These are phyloP conservation scores for Oryzias javanicus DNA, from an alignment of 2,113 vertebrate species.

Conservation along the genomic window DNA sequence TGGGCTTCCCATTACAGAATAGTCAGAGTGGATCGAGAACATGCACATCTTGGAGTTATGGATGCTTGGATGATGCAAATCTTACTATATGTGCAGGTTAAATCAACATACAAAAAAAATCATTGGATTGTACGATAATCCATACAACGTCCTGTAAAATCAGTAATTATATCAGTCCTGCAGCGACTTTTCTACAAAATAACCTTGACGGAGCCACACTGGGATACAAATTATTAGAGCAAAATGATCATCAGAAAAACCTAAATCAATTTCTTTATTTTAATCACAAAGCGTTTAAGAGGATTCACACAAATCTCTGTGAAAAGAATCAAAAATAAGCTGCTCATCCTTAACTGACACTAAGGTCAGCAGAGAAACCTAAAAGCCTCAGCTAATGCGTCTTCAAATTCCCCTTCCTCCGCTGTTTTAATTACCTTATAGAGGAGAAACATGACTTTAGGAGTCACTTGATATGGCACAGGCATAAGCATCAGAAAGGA, in stretches of 20 bases:
- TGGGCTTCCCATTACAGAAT: slow-evolving; percentile 46
- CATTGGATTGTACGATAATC: slow-evolving; percentile 37
- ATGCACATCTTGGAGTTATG: slow-evolving; percentile 32
- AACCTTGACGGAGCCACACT: background rate
- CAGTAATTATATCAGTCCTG: slow-evolving; percentile 23
- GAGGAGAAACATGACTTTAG: slow-evolving; percentile 50
- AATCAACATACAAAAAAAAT: slow-evolving; percentile 17
- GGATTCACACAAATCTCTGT: slow-evolving; percentile 6
- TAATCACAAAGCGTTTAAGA: slow-evolving; percentile 7
- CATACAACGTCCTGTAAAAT: slow-evolving; percentile 29
- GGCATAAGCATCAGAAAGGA: slow-evolving; percentile 65
- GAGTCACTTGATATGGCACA: slow-evolving; percentile 51
- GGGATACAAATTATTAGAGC: slow-evolving; percentile 35
- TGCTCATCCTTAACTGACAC: slow-evolving; percentile 11
- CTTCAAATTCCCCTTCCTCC: slow-evolving; percentile 56
- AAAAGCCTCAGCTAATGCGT: slow-evolving; percentile 44
- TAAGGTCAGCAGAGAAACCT: slow-evolving; percentile 13
- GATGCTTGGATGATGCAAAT: slow-evolving; percentile 34
- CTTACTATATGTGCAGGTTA: slow-evolving; percentile 26
- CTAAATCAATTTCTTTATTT: slow-evolving; percentile 29
- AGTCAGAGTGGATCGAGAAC: slow-evolving; percentile 49
- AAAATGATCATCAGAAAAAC: slow-evolving; percentile 35
- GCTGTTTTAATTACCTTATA: slow-evolving; percentile 65
- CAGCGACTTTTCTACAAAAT: slow-evolving; percentile 17
- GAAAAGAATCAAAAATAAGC: slow-evolving; percentile 32